Percentiles rank a stretch among this genome's conserved stretches.
These are phyloP conservation scores for Cydia pomonella DNA, from an alignment of 1,140 invertebrate genomes.

Conservation along the genomic window DNA sequence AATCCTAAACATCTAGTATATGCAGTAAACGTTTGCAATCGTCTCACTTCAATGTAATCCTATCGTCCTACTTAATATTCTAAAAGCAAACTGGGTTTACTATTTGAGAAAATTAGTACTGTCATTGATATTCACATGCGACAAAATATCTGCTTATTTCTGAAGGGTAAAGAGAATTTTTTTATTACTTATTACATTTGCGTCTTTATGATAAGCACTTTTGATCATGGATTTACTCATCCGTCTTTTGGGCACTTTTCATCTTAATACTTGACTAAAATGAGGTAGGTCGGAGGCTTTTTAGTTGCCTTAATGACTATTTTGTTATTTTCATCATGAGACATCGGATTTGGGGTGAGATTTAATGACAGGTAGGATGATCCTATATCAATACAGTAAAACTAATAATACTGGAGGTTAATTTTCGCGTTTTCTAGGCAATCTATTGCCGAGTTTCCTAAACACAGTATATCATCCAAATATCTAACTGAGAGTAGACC, in stretches of 20 bases:
- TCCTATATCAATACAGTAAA: no score
- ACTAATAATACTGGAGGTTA: no score
- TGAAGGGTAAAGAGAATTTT: background rate
- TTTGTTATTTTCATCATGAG: no score
- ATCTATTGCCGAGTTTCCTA: no score
- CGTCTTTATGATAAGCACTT: no score
- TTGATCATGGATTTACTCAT: background rate
- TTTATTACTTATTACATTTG: background rate
- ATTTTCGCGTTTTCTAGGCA: no score
- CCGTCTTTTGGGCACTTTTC: background rate
- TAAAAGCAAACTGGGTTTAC: background rate
- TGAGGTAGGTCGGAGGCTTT: no score
- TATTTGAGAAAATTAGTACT: background rate
- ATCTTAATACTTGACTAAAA: background rate
- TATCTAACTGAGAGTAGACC: no score
- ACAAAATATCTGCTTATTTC: background rate
- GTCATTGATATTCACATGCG: background rate
- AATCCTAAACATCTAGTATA: background rate
- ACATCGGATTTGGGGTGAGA: no score
- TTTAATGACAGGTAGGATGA: no score
- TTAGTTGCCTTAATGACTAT: no score
- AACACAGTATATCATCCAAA: no score
- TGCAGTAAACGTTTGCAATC: background rate
- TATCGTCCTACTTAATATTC: constrained; percentile 14
- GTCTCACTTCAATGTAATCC: background rate